Evolutionary conservation across 2,797 vertebrate species (phyloP).

Genomic region (Atherinosoma microstoma): DNA sequence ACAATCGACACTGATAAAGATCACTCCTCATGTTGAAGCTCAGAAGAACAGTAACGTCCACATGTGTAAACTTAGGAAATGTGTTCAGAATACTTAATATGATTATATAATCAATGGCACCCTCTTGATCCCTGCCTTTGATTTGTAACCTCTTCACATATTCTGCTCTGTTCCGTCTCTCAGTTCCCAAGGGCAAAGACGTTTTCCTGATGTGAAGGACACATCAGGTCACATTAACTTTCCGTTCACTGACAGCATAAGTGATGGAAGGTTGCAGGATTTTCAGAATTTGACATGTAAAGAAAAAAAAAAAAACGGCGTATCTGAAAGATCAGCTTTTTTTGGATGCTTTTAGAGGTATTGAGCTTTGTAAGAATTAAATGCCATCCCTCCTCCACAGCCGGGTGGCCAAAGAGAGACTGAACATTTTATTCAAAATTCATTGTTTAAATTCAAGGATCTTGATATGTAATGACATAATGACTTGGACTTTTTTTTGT

Average conservation of each 20-base stretch:
- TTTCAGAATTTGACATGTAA: conserved; percentile 48
- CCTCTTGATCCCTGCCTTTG: conserved; percentile 54
- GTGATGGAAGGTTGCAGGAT: conserved; percentile 68
- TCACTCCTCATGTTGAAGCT: conserved; percentile 28
- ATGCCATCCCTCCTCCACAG: background rate
- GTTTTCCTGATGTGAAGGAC: conserved; percentile 62
- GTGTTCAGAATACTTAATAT: conserved; percentile 41
- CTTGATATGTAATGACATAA: conserved; percentile 31
- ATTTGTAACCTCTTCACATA: conserved; percentile 62
- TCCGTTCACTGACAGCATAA: conserved; percentile 63
- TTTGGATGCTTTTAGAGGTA: conserved; percentile 17
- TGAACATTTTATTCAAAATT: conserved; percentile 21
- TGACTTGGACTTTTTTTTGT: background rate
- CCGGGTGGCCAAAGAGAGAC: conserved; percentile 22
- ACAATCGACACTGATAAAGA: conserved; percentile 46
- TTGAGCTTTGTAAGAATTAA: conserved; percentile 19
- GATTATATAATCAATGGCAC: conserved; percentile 58
- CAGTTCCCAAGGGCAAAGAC: conserved; percentile 47
- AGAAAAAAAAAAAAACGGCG: background rate
- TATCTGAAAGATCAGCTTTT: conserved; percentile 26
- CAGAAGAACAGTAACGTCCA: conserved; percentile 21
- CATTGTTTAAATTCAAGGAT: conserved; percentile 30
- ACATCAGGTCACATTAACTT: conserved; percentile 74
- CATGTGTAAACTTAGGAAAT: conserved; percentile 36
- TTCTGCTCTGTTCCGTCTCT: conserved; percentile 40